Conservation (phyloP, 2,888 invertebrate genomes). For the Melinopterus prodromus region DNA sequence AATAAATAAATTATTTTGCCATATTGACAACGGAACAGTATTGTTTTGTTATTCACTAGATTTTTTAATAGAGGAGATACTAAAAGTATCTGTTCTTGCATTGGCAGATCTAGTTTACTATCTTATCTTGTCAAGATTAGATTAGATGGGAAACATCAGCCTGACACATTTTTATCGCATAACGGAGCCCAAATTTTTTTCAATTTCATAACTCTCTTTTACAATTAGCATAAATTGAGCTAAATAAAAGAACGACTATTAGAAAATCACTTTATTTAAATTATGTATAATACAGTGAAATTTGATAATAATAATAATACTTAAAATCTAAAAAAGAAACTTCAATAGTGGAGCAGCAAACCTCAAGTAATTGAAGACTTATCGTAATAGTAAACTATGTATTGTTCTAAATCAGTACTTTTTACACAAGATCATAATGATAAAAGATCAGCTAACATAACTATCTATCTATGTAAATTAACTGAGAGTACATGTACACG, state of each 20-base stretch:
- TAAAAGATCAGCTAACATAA: constrained; percentile 29
- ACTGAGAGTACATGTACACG: constrained; percentile 25
- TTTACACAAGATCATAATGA: constrained; percentile 52
- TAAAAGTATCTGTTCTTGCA: too few species aligned
- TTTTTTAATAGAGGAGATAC: too few species aligned
- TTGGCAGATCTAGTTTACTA: too few species aligned
- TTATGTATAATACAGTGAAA: constrained; percentile 46
- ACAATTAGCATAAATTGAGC: too few species aligned
- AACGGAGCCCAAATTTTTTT: too few species aligned
- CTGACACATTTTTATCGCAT: too few species aligned
- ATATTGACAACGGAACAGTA: not conserved
- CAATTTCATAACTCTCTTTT: too few species aligned
- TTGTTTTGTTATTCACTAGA: too few species aligned
- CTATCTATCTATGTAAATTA: constrained; percentile 24
- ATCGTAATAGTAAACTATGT: constrained; percentile 42
- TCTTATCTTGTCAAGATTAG: too few species aligned
- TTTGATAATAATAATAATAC: constrained; percentile 44
- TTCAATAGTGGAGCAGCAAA: constrained; percentile 35
- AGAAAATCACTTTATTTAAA: constrained; percentile 48
- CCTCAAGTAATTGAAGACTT: constrained; percentile 41
- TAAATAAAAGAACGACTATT: constrained; percentile 30
- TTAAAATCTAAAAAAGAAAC: constrained; percentile 41
- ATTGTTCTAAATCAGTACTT: constrained; percentile 58
- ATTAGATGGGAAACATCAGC: too few species aligned
- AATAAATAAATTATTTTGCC: not conserved